Conservation (phyloP, 2,113 vertebrate genomes). For the Laticauda laticaudata region DNA sequence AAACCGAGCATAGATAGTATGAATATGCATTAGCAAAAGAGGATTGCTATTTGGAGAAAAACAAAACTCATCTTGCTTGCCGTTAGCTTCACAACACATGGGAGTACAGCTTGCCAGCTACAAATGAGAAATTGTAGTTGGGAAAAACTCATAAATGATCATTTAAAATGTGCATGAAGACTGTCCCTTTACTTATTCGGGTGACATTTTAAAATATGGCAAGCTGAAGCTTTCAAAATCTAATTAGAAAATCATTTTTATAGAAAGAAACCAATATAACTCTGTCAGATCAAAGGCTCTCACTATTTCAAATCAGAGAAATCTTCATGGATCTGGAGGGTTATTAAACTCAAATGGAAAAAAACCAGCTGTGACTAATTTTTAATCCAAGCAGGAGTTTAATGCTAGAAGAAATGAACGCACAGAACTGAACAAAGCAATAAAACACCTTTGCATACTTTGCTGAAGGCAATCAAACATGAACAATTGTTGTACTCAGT, state of each 20-base stretch:
- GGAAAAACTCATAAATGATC: neutral
- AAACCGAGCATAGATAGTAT: neutral
- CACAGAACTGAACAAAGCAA: slow-evolving; percentile 8
- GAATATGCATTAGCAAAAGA: neutral
- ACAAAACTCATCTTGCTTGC: neutral
- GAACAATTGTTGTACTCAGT: neutral
- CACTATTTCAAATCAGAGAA: neutral
- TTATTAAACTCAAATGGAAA: slow-evolving; percentile 17
- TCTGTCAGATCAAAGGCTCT: slow-evolving; percentile 9
- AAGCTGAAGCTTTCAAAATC: neutral
- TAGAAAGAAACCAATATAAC: slow-evolving; percentile 10
- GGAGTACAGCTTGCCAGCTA: neutral
- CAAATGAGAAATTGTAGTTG: neutral
- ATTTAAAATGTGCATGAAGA: neutral
- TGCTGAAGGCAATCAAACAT: slow-evolving; percentile 7
- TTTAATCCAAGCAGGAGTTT: slow-evolving; percentile 21
- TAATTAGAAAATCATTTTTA: neutral
- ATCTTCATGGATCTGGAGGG: neutral
- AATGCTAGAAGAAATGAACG: slow-evolving; percentile 13
- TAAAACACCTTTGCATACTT: slow-evolving; percentile 8
- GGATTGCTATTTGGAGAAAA: neutral
- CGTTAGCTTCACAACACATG: neutral
- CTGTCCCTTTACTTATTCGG: neutral
- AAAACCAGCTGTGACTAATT: neutral
- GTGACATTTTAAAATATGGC: neutral